Evolutionary conservation across 2,797 vertebrate species (phyloP).

Genomic region (Rhynchotus rufescens): DNA sequence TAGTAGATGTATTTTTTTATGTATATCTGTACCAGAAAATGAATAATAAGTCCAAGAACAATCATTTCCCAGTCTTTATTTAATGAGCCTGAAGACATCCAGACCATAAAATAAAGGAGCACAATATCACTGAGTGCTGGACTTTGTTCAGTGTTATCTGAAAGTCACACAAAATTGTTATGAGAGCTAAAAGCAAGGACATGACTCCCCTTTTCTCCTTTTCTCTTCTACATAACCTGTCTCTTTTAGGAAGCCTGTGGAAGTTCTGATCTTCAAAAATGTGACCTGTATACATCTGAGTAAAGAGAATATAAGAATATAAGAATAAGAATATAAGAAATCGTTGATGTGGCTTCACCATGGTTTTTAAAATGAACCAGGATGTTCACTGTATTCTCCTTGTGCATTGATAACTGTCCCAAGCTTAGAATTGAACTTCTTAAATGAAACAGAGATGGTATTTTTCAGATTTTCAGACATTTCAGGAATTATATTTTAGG

Average conservation of each 20-base stretch:
- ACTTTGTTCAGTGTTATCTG: conserved; percentile 21
- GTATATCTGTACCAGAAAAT: not conserved
- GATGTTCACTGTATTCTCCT: not conserved
- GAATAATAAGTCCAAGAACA: conserved; percentile 2
- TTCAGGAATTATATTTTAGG: not conserved
- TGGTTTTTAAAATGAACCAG: not conserved
- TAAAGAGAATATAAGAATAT: too few species aligned
- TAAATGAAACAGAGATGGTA: not conserved
- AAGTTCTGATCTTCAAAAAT: not conserved
- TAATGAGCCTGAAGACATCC: conserved; percentile 6
- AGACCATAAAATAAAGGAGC: conserved; percentile 18
- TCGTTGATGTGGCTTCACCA: not conserved
- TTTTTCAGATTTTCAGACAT: not conserved
- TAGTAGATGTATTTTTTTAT: not conserved
- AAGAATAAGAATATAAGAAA: not conserved
- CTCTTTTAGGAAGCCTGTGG: conserved; percentile 12
- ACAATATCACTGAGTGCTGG: not conserved
- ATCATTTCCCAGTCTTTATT: conserved; percentile 3
- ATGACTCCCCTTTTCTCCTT: not conserved
- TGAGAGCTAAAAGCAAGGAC: conserved; percentile 7
- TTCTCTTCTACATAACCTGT: not conserved
- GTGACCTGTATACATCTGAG: not conserved
- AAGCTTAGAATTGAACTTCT: not conserved
- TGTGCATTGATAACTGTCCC: not conserved
- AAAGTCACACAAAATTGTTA: conserved; percentile 44